Evolutionary conservation across 2,797 vertebrate species (phyloP).

Genomic region (Hephaestus fuliginosus): DNA sequence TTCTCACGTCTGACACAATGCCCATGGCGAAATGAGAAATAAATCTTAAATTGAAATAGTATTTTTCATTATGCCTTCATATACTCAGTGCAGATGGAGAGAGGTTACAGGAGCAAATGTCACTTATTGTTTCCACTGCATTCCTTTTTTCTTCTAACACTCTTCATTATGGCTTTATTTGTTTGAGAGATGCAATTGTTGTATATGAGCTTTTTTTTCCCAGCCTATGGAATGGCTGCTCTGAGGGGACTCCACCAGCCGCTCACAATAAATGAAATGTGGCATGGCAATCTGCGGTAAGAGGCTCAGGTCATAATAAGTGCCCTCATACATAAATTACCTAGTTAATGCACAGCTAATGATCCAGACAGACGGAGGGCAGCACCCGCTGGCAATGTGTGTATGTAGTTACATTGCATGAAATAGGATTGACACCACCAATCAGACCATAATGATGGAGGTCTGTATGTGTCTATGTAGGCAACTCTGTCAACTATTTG

Average conservation of each 20-base stretch:
- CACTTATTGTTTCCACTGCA: conserved; percentile 71
- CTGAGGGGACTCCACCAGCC: conserved; percentile 58
- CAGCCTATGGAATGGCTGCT: conserved; percentile 36
- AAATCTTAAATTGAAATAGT: conserved; percentile 76
- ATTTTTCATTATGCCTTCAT: conserved; percentile 70
- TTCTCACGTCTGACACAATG: conserved; percentile 45
- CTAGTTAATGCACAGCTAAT: conserved; percentile 79
- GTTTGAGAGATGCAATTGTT: conserved; percentile 66
- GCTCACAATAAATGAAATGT: conserved; percentile 78
- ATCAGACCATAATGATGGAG: conserved; percentile 37
- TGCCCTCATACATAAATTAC: conserved; percentile 82
- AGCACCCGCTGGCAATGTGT: conserved; percentile 32
- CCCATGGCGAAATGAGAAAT: conserved; percentile 62
- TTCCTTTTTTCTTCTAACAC: conserved; percentile 48
- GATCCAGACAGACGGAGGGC: conserved; percentile 68
- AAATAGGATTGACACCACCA: conserved; percentile 60
- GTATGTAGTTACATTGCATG: conserved; percentile 35
- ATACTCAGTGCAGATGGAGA: conserved; percentile 45
- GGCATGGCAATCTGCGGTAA: conserved; percentile 78
- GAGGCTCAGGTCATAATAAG: conserved; percentile 73
- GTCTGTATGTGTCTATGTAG: conserved; percentile 15
- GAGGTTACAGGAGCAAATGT: conserved; percentile 71
- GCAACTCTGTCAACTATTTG: conserved; percentile 12
- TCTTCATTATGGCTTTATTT: conserved; percentile 74
- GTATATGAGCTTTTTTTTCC: conserved; percentile 48